Base-by-base conservation (phyloP, 2,888 invertebrate genomes). In the Macrosoma leucophasiata region DNA sequence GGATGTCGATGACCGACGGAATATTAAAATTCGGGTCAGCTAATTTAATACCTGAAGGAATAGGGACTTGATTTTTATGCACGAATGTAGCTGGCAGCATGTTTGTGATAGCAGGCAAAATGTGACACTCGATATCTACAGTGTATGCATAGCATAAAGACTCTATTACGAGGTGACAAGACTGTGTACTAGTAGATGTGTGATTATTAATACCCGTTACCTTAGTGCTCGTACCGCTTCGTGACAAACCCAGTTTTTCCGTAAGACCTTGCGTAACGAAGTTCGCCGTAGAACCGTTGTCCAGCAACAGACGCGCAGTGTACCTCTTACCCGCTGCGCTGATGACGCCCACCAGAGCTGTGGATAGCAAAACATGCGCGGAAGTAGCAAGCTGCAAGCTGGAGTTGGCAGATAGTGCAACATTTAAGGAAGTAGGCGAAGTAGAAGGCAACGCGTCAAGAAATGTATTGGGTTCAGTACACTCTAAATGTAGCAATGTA, bases 311-410 rank as follows among this genome's bases (percentile, higher is more conserved):
- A 10, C 26, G 11, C 12, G 26, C 26, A 8, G 8, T 13, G 17
- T 13, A 3, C 17, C 9, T 7, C 10, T 15, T 15, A 10, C 26
- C 26, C 9, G 8, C 10, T 8, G 8, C 2, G 17, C 7, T 7
- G 9, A 26, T n/a, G 7, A 46, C 43, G 14, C 41, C 37, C 22
- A 43, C 46, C 21, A 48, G n/a, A 12, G 45, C 42, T 48, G 48
- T 47, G 43, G 48, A 52, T 9, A 50, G 41, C 8, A 51, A 33
- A 13, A 43, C 27, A 7, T 17, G n/a, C 26, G 10, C 14, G 9
- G 9, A 6, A 15, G 9, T 15, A n/a, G 10, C 9, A 15, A 3
- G 2, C n/a, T n/a, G n/a, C n/a, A n/a, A n/a, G n/a, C n/a, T n/a
- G n/a, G n/a, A n/a, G n/a, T 13, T 9, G 15, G n/a, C 5, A 26